Evolutionary conservation across 1,140 invertebrate species (phyloP).

Genomic region (Riptortus pedestris): DNA sequence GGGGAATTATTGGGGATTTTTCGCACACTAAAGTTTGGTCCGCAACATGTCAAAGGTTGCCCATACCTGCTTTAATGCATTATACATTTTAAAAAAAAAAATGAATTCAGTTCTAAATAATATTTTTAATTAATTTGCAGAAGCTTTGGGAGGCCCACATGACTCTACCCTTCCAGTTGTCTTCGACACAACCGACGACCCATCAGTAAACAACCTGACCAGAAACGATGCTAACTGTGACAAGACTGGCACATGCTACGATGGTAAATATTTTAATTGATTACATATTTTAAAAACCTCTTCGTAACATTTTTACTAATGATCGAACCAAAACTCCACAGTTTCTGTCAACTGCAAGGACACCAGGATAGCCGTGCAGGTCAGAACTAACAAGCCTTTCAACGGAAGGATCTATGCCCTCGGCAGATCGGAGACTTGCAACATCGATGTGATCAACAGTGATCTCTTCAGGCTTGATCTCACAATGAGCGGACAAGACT

Average conservation of each 20-base stretch:
- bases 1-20: too few relatives aligned
- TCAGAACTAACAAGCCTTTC: conserved; percentile 84
- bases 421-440: conserved; percentile 86
- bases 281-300: too few relatives aligned
- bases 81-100: too few relatives aligned
- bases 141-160: conserved; percentile 28
- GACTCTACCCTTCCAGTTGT: conserved; percentile 50
- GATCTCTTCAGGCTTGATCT: conserved; percentile 83
- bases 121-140: too few relatives aligned
- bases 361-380: conserved; percentile 82
- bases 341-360: conserved; percentile 90
- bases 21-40: too few relatives aligned
- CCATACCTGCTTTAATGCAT: too few relatives aligned
- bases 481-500: conserved; percentile 86
- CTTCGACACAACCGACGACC: conserved; percentile 60
- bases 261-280: conserved; percentile 50
- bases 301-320: neutral
- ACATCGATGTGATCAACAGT: conserved; percentile 84
- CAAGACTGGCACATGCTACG: conserved; percentile 87
- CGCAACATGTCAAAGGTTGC: too few relatives aligned
- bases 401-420: conserved; percentile 88
- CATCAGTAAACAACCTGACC: conserved; percentile 55
- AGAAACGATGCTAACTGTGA: conserved; percentile 78
- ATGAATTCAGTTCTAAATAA: too few relatives aligned
- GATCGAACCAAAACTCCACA: conserved; percentile 38